phyloP scores from a whole-genome alignment of 1,140 invertebrate genomes.

The Ceratina australensis region DNA sequence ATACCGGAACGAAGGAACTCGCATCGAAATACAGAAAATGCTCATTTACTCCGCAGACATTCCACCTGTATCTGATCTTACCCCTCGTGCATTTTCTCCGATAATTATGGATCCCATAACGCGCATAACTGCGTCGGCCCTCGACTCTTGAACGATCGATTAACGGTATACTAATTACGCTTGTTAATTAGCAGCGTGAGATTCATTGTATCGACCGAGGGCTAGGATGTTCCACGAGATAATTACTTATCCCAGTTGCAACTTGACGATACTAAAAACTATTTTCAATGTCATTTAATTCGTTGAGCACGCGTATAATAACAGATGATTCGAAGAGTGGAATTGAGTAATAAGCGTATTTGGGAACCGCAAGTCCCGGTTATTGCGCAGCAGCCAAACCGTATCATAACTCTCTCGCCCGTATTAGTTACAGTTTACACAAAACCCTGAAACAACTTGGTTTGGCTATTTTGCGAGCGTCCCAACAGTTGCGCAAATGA shows the following conservation, averaged over 20 bases:
- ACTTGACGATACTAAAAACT: no score
- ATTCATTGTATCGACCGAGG: neutral
- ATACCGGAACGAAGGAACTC: no score
- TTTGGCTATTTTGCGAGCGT: neutral
- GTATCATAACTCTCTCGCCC: no score
- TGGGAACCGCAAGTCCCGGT: no score
- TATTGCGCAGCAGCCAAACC: no score
- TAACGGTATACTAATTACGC: constrained; percentile 21
- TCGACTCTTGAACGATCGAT: neutral
- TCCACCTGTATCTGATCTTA: neutral
- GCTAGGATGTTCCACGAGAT: no score
- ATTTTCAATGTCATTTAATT: no score
- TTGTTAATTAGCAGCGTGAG: constrained; percentile 1
- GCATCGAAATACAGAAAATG: no score
- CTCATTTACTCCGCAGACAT: no score
- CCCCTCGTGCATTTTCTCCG: neutral
- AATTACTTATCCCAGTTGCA: neutral
- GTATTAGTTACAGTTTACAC: neutral
- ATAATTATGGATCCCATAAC: neutral
- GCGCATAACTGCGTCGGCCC: neutral
- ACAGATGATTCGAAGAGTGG: no score
- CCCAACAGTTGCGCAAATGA: neutral
- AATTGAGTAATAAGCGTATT: no score
- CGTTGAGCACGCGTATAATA: no score
- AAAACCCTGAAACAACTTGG: neutral